Conservation (phyloP, 1,140 invertebrate genomes). For the Zaprionus lachaisei region DNA sequence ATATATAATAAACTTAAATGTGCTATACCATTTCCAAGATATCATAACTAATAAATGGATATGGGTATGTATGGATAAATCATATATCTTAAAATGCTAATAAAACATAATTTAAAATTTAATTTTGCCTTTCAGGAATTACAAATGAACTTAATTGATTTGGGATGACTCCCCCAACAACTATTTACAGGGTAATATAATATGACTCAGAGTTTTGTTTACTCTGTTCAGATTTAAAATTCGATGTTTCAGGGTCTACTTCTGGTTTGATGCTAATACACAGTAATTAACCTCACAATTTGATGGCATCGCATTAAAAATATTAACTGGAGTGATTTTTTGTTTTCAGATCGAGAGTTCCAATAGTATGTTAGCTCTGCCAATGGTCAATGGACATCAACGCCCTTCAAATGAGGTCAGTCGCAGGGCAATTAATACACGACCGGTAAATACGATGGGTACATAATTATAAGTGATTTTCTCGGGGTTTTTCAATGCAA, state of each 20-base stretch:
- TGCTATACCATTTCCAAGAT: neutral
- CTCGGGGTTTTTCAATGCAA: conserved; percentile 39
- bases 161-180: neutral
- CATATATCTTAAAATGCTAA: no score
- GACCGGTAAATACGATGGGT: conserved; percentile 27
- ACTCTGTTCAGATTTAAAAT: conserved; percentile 28
- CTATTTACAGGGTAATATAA: neutral
- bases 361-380: conserved; percentile 34
- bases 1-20: neutral
- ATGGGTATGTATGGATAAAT: no score
- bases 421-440: conserved; percentile 48
- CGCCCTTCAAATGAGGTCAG: conserved; percentile 74
- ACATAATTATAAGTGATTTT: conserved; percentile 57
- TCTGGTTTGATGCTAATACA: conserved; percentile 46
- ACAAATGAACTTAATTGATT: neutral
- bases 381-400: conserved; percentile 71
- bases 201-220: conserved; percentile 44
- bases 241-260: conserved; percentile 25
- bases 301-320: conserved; percentile 48
- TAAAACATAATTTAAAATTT: neutral
- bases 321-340: conserved; percentile 44
- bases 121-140: neutral
- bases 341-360: conserved; percentile 55
- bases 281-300: conserved; percentile 74
- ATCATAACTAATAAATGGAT: neutral